phyloP scores from a whole-genome alignment of 1,140 invertebrate genomes.

The Cotesia typhae region DNA sequence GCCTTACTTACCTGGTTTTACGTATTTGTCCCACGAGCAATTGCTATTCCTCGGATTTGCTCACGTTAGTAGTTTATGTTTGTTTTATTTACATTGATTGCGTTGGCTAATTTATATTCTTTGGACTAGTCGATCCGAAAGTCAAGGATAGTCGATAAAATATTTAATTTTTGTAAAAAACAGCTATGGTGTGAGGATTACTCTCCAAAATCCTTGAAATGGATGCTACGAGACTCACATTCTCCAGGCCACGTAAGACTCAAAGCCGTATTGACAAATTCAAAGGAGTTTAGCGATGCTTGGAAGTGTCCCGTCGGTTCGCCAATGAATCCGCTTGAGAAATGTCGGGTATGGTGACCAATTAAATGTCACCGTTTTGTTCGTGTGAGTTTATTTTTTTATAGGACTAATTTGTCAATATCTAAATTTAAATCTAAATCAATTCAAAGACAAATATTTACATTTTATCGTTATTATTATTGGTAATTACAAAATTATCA shows the following conservation, averaged over 20 bases:
- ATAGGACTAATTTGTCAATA: neutral
- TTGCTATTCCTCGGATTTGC: conserved; percentile 90
- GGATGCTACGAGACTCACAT: conserved; percentile 78
- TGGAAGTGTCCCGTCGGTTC: conserved; percentile 81
- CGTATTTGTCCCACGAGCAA: conserved; percentile 79
- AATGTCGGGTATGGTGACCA: conserved; percentile 76
- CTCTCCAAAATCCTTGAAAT: conserved; percentile 71
- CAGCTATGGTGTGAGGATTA: conserved; percentile 83
- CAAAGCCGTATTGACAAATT: conserved; percentile 84
- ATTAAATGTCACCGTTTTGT: neutral
- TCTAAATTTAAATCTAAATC: no score
- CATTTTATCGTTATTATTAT: no score
- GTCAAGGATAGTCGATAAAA: neutral
- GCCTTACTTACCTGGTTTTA: conserved; percentile 78
- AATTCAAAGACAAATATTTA: neutral
- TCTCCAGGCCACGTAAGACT: conserved; percentile 80
- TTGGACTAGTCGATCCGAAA: conserved; percentile 40
- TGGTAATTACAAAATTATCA: no score
- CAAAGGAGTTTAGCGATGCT: conserved; percentile 81
- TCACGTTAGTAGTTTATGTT: conserved; percentile 71
- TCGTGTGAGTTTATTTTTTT: neutral
- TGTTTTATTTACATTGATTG: conserved; percentile 1
- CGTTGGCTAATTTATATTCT: neutral
- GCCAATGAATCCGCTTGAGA: conserved; percentile 84
- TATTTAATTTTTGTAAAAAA: conserved; percentile 39